Base-by-base conservation (phyloP, 2,888 invertebrate genomes). In the Harpagoxenus sublaevis region DNA sequence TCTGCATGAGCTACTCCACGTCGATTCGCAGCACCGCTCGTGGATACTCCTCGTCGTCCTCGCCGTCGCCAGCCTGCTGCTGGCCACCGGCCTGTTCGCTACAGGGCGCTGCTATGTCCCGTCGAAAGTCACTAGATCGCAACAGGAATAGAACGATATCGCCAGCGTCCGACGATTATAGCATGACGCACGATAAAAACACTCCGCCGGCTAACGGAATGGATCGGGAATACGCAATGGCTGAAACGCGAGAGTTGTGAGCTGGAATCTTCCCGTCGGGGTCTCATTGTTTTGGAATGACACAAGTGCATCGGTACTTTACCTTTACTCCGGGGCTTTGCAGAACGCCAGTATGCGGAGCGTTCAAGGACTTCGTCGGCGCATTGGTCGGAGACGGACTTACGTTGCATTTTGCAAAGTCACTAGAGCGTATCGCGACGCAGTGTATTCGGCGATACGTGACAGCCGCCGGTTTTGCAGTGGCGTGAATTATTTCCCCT, bases 121-220 rank as follows among this genome's bases (percentile, higher is more conserved):
- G 10, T 18, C 48, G 74, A 81, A 81, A 81, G 48, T 81, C 60
- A 81, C 74, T 81, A 78, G 78, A 78, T 31, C 15, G 48, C 65
- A 65, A 28, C 39, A 31, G 39, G 18, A 31, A 60, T 45, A 45
- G 57, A 73, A 9, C 48, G 23, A 6, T 45, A 48, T 15, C 48
- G 10, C 45, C 9, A 12, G 28, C 73, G 57, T 57, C 10, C 42
- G 42, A 55, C 23, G 18, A 60, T 71, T 23, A 48, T 3, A 23
- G 8, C 31, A 57, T 8, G 57, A 53, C 70, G 28, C n/a, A 1
- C 5, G 53, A 39, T 15, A 60, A 55, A 31, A 31, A 28, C 39
- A 53, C 5, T 53, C 10, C 23, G 39, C n/a, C 28, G 42, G 5
- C 15, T 55, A 18, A 55, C 12, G 42, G 18, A 35, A 35, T 39